Evolutionary conservation across 2,113 vertebrate species (phyloP).

Genomic region (Asarcornis scutulata): DNA sequence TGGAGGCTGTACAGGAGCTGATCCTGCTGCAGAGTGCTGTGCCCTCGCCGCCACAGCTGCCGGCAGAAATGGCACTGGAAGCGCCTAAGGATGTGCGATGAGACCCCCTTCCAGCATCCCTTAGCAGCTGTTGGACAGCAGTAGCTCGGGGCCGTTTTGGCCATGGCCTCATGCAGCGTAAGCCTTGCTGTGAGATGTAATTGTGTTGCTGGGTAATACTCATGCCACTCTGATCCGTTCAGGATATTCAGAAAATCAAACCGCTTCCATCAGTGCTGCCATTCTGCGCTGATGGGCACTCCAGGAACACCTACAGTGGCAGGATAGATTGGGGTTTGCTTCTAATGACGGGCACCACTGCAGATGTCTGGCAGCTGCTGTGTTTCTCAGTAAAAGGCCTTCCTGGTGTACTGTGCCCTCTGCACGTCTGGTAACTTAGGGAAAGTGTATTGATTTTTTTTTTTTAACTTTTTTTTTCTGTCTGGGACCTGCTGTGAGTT

Average conservation of each 20-base stretch:
- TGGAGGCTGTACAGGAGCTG: rapidly evolving
- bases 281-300: not conserved
- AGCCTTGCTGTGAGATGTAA: slow-evolving; percentile 11
- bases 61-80: rapidly evolving
- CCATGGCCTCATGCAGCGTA: not conserved
- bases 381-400: slow-evolving; percentile 16
- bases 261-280: not conserved
- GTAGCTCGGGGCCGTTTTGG: not conserved
- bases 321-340: not conserved
- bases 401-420: not conserved
- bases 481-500: slow-evolving; percentile 40
- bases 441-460: slow-evolving; percentile 59
- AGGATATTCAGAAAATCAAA: slow-evolving; percentile 20
- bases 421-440: slow-evolving; percentile 35
- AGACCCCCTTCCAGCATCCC: not conserved
- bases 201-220: not conserved
- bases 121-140: not conserved
- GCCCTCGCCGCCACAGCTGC: rapidly evolving
- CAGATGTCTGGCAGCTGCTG: not conserved
- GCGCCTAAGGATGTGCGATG: rapidly evolving
- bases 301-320: not conserved
- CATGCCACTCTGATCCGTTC: not conserved
- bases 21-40: rapidly evolving
- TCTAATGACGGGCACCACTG: not conserved
- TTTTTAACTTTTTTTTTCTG: not conserved